Evolutionary conservation across 2,888 invertebrate genomes (phyloP), one percentile per base, ranked within the genome.

Genomic region (Drosophila anomelani): DNA sequence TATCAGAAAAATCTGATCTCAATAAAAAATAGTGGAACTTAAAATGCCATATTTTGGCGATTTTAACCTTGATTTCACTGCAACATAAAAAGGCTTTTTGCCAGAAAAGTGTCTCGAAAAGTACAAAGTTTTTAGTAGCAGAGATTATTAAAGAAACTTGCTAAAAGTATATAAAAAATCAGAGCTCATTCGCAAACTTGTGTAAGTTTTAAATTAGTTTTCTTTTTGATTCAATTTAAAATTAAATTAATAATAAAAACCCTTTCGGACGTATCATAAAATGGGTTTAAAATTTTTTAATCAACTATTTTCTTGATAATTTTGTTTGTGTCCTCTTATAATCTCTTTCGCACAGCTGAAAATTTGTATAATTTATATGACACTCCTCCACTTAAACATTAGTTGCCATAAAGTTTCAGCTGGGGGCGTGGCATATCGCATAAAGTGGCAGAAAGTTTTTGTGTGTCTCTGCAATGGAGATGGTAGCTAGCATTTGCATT

Each of bases 401-500:
- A 55, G n/a, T 55, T 49, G 47, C 34, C 29, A 62, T 46, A 46
- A 60, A 62, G 26, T 46, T 46, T 7, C 70, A 41, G 34, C 23
- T n/a, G 55, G 20, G 39, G 68, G 71, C 38, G 71, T 57, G 46
- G 46, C 73, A 70, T 20, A 39, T 53, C 59, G 26, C 53, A 38
- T 70, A 60, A 54, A 73, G 46, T 73, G 20, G 26, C 2, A 17
- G n/a, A 54, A 59, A 62, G 39, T 74, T 69, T 58, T 68, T 54
- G 60, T 58, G 55, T 53, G 43, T 23, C 29, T 17, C 34, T 57
- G 64, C 46, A 20, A 38, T 32, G 38, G 34, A 56, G 44, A 58
- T 49, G 59, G 58, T 20, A 3, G 12, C 4, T 36, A 67, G 54
- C 55, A 70, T 69, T 76, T 76, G 70, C 76, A 85, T 86, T 86